Evolutionary conservation across 1,140 invertebrate genomes (phyloP), one percentile per base, ranked within the genome.

Genomic region (Macrocentrus cingulum): DNA sequence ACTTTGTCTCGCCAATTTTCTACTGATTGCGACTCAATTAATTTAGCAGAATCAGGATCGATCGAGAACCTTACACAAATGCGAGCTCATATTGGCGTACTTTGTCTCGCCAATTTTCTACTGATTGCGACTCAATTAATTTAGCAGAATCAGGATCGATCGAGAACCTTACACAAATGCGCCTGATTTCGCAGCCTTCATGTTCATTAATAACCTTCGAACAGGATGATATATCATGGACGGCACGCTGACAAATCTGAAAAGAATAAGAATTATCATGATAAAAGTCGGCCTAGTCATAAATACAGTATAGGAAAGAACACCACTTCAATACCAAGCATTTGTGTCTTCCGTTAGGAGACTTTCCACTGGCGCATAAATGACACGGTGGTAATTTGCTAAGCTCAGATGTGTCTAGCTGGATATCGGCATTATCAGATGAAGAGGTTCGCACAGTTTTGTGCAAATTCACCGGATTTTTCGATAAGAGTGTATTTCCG

Each of bases 91-190:
- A 52, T 19, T 37, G 5, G 13, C 22, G 37, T 23, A 2, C 13
- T 15, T 25, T 13, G 15, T 54, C 44, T 1, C 52, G 37, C 52
- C 52, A 54, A 41, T 54, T 54, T 22, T 54, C 52, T 11, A 25
- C 13, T 11, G 52, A 37, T 1, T 39, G 2, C 11, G 52, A 42
- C 22, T 54, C 52, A 13, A 54, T 54, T 22, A 54, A 37, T 8
- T 42, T 25, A 2, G 20, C n/a, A n/a, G 52, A 37, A 22, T 54
- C 44, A 11, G 39, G 52, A 16, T 54, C 44, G 32, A 2, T 2
- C 3, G n/a, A 7, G 23, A 36, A 54, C 1, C 15, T 8, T 2
- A 54, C 11, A 16, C 52, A 54, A 20, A 54, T 25, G 5, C 52
- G 52, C 9, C 44, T 54, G 32, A 42, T 2, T 2, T 23, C 52